Conservation (phyloP, 1,140 invertebrate genomes). For the Asobara japonica region DNA sequence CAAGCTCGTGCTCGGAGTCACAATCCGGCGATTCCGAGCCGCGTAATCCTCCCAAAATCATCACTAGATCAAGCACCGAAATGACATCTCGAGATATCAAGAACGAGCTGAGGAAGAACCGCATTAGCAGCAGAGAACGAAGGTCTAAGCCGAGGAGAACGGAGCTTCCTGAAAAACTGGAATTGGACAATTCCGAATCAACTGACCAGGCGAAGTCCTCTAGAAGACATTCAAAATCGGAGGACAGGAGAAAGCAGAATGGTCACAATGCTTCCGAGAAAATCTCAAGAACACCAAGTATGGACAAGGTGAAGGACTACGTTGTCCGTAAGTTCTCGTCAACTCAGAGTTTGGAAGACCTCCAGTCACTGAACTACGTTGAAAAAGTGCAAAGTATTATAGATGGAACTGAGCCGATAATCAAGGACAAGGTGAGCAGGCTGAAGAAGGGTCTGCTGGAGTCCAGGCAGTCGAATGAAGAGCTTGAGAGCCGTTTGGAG, state of each 20-base stretch:
- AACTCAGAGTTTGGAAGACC: constrained; percentile 49
- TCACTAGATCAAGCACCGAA: constrained; percentile 37
- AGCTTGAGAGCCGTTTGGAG: constrained; percentile 40
- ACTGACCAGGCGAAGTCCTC: neutral
- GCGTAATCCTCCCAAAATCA: constrained; percentile 39
- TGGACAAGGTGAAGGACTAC: constrained; percentile 50
- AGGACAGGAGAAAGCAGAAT: constrained; percentile 20
- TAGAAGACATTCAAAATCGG: neutral
- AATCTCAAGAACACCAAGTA: constrained; percentile 35
- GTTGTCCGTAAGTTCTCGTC: constrained; percentile 46
- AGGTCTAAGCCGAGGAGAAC: constrained; percentile 27
- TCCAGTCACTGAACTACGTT: constrained; percentile 51
- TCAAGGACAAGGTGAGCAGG: constrained; percentile 50
- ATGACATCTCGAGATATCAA: constrained; percentile 49
- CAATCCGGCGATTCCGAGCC: constrained; percentile 12
- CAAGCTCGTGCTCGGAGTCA: neutral
- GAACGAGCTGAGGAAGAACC: constrained; percentile 48
- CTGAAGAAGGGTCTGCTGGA: constrained; percentile 38
- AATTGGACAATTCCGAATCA: neutral
- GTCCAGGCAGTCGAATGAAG: constrained; percentile 17
- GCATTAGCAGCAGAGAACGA: constrained; percentile 46
- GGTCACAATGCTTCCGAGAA: neutral
- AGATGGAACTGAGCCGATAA: constrained; percentile 48
- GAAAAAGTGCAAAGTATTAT: constrained; percentile 56
- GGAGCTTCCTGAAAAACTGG: constrained; percentile 6